phyloP scores from a whole-genome alignment of 2,888 invertebrate genomes.

The Rhamnusium bicolor region DNA sequence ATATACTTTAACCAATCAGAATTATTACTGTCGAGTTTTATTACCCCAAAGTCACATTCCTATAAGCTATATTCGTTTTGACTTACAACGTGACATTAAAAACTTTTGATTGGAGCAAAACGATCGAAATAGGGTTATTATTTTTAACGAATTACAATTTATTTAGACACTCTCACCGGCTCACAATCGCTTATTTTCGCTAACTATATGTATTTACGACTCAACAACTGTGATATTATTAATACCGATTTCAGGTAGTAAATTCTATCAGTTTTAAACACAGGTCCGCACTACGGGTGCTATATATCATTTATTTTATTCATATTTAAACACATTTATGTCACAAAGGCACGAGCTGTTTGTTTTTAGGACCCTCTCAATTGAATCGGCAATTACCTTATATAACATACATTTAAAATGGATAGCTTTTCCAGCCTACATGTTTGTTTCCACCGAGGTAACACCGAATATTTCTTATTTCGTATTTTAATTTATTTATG shows the following conservation, averaged over 20 bases:
- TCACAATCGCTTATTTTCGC: conserved; percentile 41
- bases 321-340: too few relatives aligned
- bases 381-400: background rate
- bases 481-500: too few relatives aligned
- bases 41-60: conserved; percentile 16
- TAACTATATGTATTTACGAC: conserved; percentile 48
- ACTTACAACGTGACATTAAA: conserved; percentile 6
- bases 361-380: background rate
- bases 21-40: conserved; percentile 26
- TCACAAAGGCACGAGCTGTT: too few relatives aligned
- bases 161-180: conserved; percentile 10
- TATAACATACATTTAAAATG: background rate
- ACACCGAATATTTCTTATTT: too few relatives aligned
- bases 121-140: conserved; percentile 23
- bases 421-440: too few relatives aligned
- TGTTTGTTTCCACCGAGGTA: too few relatives aligned
- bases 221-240: conserved; percentile 43
- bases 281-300: background rate
- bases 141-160: conserved; percentile 29
- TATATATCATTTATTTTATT: conserved; percentile 10
- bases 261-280: conserved; percentile 1
- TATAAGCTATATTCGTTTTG: conserved; percentile 3
- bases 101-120: conserved; percentile 21
- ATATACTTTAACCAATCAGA: conserved; percentile 5
- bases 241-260: conserved; percentile 25